Conservation (phyloP, 2,888 invertebrate species). For the Galerucella nymphaeae region DNA sequence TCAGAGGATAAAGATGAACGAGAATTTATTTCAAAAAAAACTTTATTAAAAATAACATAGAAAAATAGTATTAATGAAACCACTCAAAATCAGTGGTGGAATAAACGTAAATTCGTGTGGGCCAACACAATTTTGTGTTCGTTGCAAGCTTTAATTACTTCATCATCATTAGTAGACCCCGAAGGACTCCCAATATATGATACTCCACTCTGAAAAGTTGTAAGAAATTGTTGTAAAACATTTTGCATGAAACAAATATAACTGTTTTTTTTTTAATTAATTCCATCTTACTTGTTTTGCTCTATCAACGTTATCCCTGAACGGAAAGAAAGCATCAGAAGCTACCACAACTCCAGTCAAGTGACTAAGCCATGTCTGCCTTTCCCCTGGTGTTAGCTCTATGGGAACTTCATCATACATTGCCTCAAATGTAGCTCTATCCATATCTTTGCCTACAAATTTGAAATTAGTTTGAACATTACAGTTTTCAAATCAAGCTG, state of each 20-base stretch:
- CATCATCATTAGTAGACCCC: constrained; percentile 93
- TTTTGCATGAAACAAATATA: background rate
- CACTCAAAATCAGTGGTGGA: constrained; percentile 81
- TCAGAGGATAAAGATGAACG: background rate
- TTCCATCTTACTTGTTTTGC: constrained; percentile 78
- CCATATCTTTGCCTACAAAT: constrained; percentile 81
- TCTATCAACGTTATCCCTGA: constrained; percentile 96
- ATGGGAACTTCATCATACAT: constrained; percentile 81
- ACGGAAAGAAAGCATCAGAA: constrained; percentile 99
- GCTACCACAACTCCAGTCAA: constrained; percentile 85
- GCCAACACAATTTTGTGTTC: constrained; percentile 88
- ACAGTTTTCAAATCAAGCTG: too few species aligned
- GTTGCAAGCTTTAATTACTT: constrained; percentile 90
- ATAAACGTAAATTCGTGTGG: constrained; percentile 90
- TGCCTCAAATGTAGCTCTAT: constrained; percentile 77
- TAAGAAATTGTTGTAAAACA: constrained; percentile 11
- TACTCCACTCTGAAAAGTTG: constrained; percentile 84
- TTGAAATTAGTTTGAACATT: background rate
- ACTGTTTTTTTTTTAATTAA: background rate
- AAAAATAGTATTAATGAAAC: constrained; percentile 8
- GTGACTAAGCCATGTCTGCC: constrained; percentile 75
- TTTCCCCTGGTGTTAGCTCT: constrained; percentile 75
- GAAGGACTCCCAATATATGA: constrained; percentile 92
- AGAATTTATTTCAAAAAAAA: background rate
- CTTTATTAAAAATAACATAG: constrained; percentile 9